phyloP scores from a whole-genome alignment of 2,888 invertebrate genomes.

The Catocala fraxini region DNA sequence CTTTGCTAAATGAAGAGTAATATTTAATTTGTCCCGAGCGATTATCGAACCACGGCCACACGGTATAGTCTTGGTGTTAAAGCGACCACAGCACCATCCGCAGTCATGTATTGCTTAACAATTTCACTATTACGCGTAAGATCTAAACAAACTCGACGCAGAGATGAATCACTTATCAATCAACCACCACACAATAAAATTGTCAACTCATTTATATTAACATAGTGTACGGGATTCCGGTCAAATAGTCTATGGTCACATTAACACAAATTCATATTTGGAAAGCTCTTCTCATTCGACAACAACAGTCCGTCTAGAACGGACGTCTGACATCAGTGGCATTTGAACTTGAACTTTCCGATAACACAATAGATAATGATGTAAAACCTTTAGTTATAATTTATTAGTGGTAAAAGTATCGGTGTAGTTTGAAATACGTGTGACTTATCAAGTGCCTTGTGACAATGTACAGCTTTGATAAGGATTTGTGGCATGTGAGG shows the following conservation, averaged over 20 bases:
- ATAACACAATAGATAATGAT: constrained; percentile 47
- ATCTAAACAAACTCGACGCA: not conserved
- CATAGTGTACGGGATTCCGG: constrained; percentile 19
- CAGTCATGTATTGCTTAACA: not conserved
- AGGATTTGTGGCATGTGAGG: constrained; percentile 82
- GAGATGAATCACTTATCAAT: constrained; percentile 14
- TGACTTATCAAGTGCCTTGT: constrained; percentile 33
- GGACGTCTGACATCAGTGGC: constrained; percentile 38
- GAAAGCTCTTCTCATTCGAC: constrained; percentile 36
- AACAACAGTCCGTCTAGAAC: constrained; percentile 21
- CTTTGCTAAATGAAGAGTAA: too few relatives aligned
- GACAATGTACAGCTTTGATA: constrained; percentile 82
- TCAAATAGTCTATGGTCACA: constrained; percentile 7
- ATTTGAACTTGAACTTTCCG: constrained; percentile 28
- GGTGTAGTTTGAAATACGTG: constrained; percentile 27
- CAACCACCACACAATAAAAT: not conserved
- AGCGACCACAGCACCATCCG: too few relatives aligned
- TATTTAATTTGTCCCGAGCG: too few relatives aligned
- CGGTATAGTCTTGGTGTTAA: too few relatives aligned
- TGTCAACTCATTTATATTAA: not conserved
- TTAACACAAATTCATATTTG: constrained; percentile 29
- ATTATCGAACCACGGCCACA: too few relatives aligned
- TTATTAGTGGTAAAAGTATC: constrained; percentile 26
- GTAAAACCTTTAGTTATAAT: constrained; percentile 14
- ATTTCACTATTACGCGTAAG: not conserved